A percentile compares a stretch with the other conserved stretches of the same genome.
These are phyloP conservation scores for Notospermus geniculatus DNA, from an alignment of 1,140 invertebrate genomes.

Conservation along the genomic window DNA sequence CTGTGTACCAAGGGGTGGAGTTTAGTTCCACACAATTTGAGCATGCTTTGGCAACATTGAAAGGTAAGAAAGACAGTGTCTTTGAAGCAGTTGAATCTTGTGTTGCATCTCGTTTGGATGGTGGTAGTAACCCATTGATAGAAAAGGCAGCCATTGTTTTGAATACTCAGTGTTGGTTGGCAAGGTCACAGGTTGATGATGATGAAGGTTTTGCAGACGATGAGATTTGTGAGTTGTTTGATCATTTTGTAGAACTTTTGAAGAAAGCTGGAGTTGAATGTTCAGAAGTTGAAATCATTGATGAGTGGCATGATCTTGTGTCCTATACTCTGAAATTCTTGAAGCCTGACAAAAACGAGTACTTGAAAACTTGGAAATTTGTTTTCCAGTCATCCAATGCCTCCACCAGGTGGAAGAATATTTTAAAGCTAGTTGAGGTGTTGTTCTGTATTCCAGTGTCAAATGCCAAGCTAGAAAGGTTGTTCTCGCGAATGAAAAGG, in stretches of 20 bases:
- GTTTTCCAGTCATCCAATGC: not conserved
- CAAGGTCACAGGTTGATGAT: conserved; percentile 4
- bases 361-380: not conserved
- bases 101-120: not conserved
- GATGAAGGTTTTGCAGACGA: conserved; percentile 5
- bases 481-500: not conserved
- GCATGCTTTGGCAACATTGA: not conserved
- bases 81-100: not conserved
- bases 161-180: not conserved
- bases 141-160: not conserved
- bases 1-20: not conserved
- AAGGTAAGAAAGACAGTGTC: not conserved
- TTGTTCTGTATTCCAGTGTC: not conserved
- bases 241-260: not conserved
- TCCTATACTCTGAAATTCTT: not conserved
- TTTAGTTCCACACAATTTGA: not conserved
- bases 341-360: not conserved
- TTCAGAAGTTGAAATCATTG: not conserved
- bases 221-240: not conserved
- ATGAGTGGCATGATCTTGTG: not conserved
- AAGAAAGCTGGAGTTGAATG: not conserved
- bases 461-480: conserved; percentile 4
- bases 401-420: not conserved
- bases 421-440: not conserved
- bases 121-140: not conserved